phyloP scores from a whole-genome alignment of 2,888 invertebrate species.

The Suillia variegata region DNA sequence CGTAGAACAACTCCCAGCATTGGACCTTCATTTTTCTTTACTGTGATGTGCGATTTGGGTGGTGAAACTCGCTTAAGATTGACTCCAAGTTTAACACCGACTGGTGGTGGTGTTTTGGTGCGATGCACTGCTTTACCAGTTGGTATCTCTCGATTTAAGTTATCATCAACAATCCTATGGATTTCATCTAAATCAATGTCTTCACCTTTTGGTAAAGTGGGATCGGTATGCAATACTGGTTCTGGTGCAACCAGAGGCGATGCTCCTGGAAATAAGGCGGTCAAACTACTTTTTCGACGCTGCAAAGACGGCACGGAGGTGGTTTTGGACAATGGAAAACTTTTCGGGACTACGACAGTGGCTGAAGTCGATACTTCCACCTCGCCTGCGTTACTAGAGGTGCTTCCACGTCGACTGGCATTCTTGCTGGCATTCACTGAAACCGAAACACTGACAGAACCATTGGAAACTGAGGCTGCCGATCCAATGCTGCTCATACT shows the following conservation, averaged over 20 bases:
- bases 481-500: conserved; percentile 51
- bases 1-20: conserved; percentile 60
- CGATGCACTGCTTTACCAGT: conserved; percentile 47
- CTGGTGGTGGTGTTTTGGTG: conserved; percentile 57
- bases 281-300: conserved; percentile 46
- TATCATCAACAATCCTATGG: conserved; percentile 34
- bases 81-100: conserved; percentile 56
- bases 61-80: conserved; percentile 55
- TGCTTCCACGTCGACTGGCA: conserved; percentile 44
- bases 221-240: conserved; percentile 46
- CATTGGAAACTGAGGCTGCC: conserved; percentile 20
- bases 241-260: conserved; percentile 47
- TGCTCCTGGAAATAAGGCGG: conserved; percentile 48
- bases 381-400: conserved; percentile 38
- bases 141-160: conserved; percentile 45
- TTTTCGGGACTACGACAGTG: conserved; percentile 31
- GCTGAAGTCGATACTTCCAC: background rate
- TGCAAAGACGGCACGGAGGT: conserved; percentile 47
- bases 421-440: conserved; percentile 36
- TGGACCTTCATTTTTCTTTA: conserved; percentile 55
- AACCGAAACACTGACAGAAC: conserved; percentile 26
- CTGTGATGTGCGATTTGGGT: conserved; percentile 49
- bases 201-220: conserved; percentile 33
- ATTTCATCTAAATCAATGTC: conserved; percentile 26
- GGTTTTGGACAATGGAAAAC: conserved; percentile 55